Evolutionary conservation across 2,113 vertebrate genomes (phyloP), one percentile per base, ranked within the genome.

Genomic region (Ancistrus triradiatus): DNA sequence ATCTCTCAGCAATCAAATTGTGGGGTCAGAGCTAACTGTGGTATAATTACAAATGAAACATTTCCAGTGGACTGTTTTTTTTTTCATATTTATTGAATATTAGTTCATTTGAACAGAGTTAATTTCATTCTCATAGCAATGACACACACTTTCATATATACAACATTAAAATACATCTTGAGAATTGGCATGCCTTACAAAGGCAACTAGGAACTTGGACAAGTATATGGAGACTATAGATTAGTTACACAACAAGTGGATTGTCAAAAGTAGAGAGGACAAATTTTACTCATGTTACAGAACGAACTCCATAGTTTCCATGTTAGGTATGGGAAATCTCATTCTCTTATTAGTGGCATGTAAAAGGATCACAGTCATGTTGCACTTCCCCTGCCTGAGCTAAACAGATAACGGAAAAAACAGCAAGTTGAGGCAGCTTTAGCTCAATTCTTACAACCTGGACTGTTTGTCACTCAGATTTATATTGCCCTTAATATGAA

Each of bases 61-160:
- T 22, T 7, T 15, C 31, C 8, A 38, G 19, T 44, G 18, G 6
- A 10, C n/a, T 24, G 56, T 70, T 68, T 57, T 57, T 80, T 78
- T 77, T 80, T 80, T 53, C 73, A 64, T 66, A 69, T 75, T 42
- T 72, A 66, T 50, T 63, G n/a, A n/a, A n/a, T n/a, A 70, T 78
- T 72, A 66, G 71, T 53, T 64, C 60, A 69, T 69, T 70, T 62
- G 58, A 62, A 74, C 58, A 60, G 72, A 66, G 66, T 74, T 71
- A 66, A n/a, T n/a, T 77, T 53, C 60, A 74, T 72, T 78, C 47
- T 66, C 56, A 69, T 66, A 74, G 70, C 69, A 75, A 67, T 72
- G 73, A 75, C 65, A 67, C 62, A 78, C 69, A 73, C 15, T 73
- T 59, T 46, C 18, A 47, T 56, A 68, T 19, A 40, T 63, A 73